phyloP scores from a whole-genome alignment of 2,113 vertebrate genomes.

The Zosterops japonicus region DNA sequence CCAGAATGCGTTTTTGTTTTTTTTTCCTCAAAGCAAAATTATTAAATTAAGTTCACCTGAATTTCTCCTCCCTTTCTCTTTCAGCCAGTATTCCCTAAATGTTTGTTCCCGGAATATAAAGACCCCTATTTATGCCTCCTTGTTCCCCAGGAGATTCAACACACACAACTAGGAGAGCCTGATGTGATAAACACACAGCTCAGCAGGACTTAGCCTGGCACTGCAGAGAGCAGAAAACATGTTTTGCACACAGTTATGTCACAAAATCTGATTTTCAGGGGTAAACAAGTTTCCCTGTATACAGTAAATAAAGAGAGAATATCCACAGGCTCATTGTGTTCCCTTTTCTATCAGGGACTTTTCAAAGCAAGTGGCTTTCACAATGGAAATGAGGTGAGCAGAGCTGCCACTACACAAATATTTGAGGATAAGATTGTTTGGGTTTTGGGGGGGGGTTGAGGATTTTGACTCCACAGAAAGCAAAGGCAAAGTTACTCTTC shows the following conservation, averaged over 20 bases:
- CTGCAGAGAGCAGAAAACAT: not conserved
- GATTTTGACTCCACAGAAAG: not conserved
- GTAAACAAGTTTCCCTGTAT: not conserved
- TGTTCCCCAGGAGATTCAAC: not conserved
- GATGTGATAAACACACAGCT: not conserved
- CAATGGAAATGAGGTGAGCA: not conserved
- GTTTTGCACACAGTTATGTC: not conserved
- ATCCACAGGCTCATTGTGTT: not conserved
- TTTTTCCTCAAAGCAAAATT: not conserved
- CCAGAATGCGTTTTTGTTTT: not conserved
- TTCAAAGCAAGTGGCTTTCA: not conserved
- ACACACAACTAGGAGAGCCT: not conserved
- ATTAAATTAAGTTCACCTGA: not conserved
- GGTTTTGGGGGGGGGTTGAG: fast-evolving
- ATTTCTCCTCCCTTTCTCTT: not conserved
- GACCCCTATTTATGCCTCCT: not conserved
- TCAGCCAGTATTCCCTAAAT: not conserved
- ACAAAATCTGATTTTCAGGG: not conserved
- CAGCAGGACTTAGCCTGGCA: not conserved
- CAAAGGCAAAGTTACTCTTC: not conserved
- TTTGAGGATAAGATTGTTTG: not conserved
- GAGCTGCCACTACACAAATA: not conserved
- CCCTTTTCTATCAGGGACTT: not conserved
- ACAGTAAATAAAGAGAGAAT: fast-evolving
- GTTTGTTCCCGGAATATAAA: not conserved